Evolutionary conservation across 2,113 vertebrate genomes (phyloP).

Genomic region (Hymenochirus boettgeri): DNA sequence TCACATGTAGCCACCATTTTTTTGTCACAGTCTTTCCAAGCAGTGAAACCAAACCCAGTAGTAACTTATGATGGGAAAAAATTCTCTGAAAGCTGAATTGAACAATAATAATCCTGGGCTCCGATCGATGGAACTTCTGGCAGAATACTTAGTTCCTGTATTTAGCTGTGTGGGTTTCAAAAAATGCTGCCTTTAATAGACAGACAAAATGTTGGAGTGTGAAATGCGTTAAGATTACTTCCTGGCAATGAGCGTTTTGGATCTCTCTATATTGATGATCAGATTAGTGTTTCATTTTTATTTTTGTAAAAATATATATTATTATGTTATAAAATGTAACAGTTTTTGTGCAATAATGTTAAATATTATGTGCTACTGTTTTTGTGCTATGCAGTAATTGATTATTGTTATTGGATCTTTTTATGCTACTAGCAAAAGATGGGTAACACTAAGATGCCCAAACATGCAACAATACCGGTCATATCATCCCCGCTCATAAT

Average conservation of each 20-base stretch:
- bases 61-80: constrained; percentile 37
- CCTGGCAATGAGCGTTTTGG: constrained; percentile 13
- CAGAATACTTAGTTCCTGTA: constrained; percentile 29
- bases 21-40: constrained; percentile 32
- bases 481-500: no score
- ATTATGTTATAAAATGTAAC: no score
- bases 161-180: constrained; percentile 34
- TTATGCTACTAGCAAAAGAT: no score
- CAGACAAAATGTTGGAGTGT: constrained; percentile 8
- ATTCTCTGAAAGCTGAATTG: constrained; percentile 32
- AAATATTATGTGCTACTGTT: no score
- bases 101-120: constrained; percentile 38
- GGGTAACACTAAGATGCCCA: no score
- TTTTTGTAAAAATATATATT: no score
- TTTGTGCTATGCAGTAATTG: no score
- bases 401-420: no score
- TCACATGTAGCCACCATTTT: constrained; percentile 39
- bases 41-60: constrained; percentile 37
- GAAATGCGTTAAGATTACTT: constrained; percentile 10
- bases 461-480: no score
- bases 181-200: constrained; percentile 26
- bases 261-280: constrained; percentile 9
- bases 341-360: no score
- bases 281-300: background rate
- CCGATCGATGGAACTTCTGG: constrained; percentile 30